Percentiles rank a stretch among this genome's conserved stretches.
These are phyloP conservation scores for Brachionus plicatilis DNA, from an alignment of 1,140 invertebrate species.

Conservation along the genomic window DNA sequence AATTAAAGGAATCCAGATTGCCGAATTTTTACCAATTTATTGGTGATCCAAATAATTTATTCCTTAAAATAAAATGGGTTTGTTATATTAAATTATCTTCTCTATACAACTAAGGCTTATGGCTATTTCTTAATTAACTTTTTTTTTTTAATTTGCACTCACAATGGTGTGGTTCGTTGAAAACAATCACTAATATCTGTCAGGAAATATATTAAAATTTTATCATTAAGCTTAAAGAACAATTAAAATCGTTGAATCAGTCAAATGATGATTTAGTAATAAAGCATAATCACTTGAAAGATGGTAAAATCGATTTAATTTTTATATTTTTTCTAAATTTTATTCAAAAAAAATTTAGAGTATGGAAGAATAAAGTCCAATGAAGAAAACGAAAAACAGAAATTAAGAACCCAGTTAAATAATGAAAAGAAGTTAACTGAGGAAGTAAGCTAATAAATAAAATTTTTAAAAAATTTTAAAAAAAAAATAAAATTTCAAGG, in stretches of 20 bases:
- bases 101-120: neutral
- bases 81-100: neutral
- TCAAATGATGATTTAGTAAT: slow-evolving; percentile 1
- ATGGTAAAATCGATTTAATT: neutral
- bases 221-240: neutral
- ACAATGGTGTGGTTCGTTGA: neutral
- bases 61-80: neutral
- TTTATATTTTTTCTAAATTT: neutral
- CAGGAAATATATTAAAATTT: neutral
- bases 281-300: slow-evolving; percentile 3
- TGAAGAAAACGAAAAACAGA: slow-evolving; percentile 36
- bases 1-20: neutral
- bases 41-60: neutral
- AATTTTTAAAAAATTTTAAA: neutral
- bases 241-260: neutral
- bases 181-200: neutral
- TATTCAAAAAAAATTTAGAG: neutral
- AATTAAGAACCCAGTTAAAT: slow-evolving; percentile 69
- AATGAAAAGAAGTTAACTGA: slow-evolving; percentile 69
- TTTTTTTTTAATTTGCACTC: neutral
- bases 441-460: slow-evolving; percentile 46
- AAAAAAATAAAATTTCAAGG: slow-evolving; percentile 57
- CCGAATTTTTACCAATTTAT: neutral
- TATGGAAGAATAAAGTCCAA: neutral
- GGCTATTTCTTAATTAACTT: neutral